Base-by-base conservation (phyloP, 2,113 vertebrate genomes). In the Larimichthys crocea region DNA sequence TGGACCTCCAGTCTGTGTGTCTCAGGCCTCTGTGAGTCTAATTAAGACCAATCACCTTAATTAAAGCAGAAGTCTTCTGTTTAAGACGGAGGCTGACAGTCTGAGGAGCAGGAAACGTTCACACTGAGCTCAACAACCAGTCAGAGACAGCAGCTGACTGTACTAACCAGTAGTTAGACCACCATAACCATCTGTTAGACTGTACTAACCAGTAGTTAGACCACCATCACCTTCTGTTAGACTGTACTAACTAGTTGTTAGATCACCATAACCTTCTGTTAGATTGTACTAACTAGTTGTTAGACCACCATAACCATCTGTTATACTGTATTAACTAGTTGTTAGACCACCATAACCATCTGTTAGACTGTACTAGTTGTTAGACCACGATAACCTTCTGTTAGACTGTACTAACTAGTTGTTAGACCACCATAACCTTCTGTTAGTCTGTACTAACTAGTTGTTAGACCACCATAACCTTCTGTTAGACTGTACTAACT, bases 31-130 rank as follows among this genome's bases (percentile, higher is more conserved):
- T 19, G 16, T 57, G 31, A 82, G 40, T 82, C 67, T 85, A 82
- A 83, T 87, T 87, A 80, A 71, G 46, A 52, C 61, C 7, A 78
- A 74, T 85, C 73, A 73, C 40, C 57, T 76, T 80, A 61, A 91
- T 78, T 82, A 83, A 85, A 83, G 80, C 61, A n/a, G 68, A 83
- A 26, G 55, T 71, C 3, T 67, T 53, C 17, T 60, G 35, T 72
- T 79, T 19, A 65, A 71, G 26, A 46, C 40, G 55, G 61, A 40
- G 8, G 46, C 60, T 74, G 65, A 63, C 31, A 17, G 46, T 49
- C 20, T 57, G 52, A 67, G 3, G n/a, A 48, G 14, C 35, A 46
- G 60, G 48, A 63, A 49, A 69, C 16, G 16, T 14, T n/a, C 20
- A 56, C 46, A 17, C 55, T 40, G 19, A 75, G 26, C 44, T 59